Evolutionary conservation across 2,113 vertebrate genomes (phyloP).

Genomic region (Crotalus viridis): DNA sequence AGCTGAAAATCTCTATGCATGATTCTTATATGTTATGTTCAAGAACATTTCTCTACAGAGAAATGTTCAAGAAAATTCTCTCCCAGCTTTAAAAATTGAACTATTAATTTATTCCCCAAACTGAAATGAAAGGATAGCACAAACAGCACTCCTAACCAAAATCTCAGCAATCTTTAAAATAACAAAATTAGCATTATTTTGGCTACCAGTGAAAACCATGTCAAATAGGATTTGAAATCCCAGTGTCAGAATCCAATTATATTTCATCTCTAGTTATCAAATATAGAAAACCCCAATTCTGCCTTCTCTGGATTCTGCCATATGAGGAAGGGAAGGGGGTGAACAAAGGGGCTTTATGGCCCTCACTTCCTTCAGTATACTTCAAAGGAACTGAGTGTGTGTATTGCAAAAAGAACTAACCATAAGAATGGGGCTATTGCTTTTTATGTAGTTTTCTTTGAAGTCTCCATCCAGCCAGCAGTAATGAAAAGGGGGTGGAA

Average conservation of each 20-base stretch:
- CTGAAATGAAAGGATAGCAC: background rate
- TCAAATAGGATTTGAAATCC: slow-evolving; percentile 25
- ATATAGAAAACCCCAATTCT: too few relatives aligned
- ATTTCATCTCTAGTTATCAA: too few relatives aligned
- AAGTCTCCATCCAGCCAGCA: too few relatives aligned
- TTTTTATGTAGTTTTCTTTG: too few relatives aligned
- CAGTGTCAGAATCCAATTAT: background rate
- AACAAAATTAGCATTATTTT: background rate
- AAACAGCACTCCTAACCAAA: background rate
- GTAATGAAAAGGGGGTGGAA: too few relatives aligned
- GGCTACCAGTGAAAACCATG: background rate
- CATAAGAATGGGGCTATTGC: too few relatives aligned
- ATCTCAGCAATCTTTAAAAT: background rate
- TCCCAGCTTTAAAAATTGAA: background rate
- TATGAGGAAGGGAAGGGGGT: too few relatives aligned
- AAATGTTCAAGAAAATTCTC: background rate
- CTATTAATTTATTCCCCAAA: rapidly evolving
- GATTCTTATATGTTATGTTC: background rate
- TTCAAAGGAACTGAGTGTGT: too few relatives aligned
- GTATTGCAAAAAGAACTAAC: too few relatives aligned
- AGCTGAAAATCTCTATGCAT: background rate
- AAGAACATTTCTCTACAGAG: background rate
- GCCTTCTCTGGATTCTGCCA: too few relatives aligned
- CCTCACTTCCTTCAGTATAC: too few relatives aligned
- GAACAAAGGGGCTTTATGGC: too few relatives aligned